phyloP scores from a whole-genome alignment of 2,888 invertebrate species.

The Folsomia candida region DNA sequence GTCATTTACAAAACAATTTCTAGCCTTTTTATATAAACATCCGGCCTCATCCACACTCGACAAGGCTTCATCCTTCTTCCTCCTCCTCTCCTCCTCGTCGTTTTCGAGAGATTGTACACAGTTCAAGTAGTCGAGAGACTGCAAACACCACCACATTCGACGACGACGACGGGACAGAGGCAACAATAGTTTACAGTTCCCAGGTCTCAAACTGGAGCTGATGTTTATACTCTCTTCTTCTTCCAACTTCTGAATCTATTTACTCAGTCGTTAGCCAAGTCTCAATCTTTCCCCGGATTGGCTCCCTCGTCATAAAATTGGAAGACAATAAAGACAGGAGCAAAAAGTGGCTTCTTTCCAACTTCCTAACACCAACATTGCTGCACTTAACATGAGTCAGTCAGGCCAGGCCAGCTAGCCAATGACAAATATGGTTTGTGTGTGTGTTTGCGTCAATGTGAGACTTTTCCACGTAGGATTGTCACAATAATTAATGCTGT shows the following conservation, averaged over 20 bases:
- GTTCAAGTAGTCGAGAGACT: neutral
- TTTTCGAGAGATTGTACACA: neutral
- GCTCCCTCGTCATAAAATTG: neutral
- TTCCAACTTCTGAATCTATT: constrained; percentile 3
- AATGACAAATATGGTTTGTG: neutral
- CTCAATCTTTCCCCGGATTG: constrained; percentile 5
- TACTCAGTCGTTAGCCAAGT: constrained; percentile 13
- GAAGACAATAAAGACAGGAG: constrained; percentile 8
- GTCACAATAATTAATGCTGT: no score
- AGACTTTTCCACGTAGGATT: no score
- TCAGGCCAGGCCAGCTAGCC: no score
- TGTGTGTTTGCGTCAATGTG: neutral
- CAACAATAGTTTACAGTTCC: constrained; percentile 19
- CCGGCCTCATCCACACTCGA: constrained; percentile 4
- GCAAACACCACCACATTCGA: neutral
- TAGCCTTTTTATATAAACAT: constrained; percentile 16
- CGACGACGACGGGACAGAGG: neutral
- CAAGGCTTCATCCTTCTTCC: neutral
- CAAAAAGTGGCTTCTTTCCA: constrained; percentile 12
- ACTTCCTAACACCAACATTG: neutral
- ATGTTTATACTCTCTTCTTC: constrained; percentile 5
- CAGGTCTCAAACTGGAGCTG: neutral
- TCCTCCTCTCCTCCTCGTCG: neutral
- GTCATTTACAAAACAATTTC: constrained; percentile 22
- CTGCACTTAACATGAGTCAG: neutral